Conservation (phyloP, 2,888 invertebrate species). For the Caenorhabditis drosophilae region DNA sequence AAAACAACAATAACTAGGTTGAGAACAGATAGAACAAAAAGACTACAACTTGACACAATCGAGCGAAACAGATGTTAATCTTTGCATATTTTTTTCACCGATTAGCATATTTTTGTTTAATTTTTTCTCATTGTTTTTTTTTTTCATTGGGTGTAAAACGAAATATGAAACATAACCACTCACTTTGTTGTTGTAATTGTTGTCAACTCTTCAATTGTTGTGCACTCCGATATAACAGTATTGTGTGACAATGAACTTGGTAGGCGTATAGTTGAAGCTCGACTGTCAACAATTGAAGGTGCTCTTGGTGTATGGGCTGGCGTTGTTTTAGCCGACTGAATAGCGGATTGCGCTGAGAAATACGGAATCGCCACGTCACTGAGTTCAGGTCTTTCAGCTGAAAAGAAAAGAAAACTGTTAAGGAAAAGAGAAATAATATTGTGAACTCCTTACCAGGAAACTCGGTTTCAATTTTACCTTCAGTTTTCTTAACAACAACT, state of each 20-base stretch:
- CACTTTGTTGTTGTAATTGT: conserved; percentile 38
- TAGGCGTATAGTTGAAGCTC: conserved; percentile 11
- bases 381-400: no score
- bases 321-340: conserved; percentile 6
- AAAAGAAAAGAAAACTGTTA: no score
- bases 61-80: conserved; percentile 15
- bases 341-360: conserved; percentile 30
- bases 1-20: conserved; percentile 1
- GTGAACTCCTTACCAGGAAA: conserved; percentile 52
- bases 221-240: conserved; percentile 33
- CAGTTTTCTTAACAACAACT: conserved; percentile 3
- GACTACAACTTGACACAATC: no score
- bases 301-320: conserved; percentile 8
- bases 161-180: conserved; percentile 5
- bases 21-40: no score
- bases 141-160: conserved; percentile 1
- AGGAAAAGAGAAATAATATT: no score
- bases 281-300: conserved; percentile 9
- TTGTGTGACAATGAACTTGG: conserved; percentile 21
- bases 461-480: conserved; percentile 47
- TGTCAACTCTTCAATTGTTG: conserved; percentile 41
- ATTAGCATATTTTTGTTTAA: neutral
- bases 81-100: conserved; percentile 4
- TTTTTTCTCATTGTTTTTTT: neutral
- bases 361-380: conserved; percentile 14